Conservation (phyloP, 2,113 vertebrate species). For the Hymenochirus boettgeri region DNA sequence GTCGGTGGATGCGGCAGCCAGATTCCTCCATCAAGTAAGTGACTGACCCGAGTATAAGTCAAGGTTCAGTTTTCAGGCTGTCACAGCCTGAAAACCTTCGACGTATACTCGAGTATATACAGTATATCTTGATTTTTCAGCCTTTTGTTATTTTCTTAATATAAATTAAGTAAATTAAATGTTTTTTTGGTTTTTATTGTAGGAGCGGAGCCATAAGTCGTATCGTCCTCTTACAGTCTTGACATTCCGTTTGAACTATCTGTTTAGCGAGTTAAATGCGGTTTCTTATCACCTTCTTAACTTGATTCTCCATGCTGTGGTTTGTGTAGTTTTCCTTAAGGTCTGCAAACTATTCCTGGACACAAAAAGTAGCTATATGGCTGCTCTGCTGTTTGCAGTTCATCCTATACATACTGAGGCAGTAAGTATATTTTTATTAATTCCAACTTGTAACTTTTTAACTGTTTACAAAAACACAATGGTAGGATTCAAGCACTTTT, state of each 20-base stretch:
- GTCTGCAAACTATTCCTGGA: conserved; percentile 88
- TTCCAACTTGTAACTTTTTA: no score
- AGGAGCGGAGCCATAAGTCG: conserved; percentile 97
- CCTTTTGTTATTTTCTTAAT: no score
- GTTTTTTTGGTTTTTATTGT: conserved; percentile 30
- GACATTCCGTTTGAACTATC: conserved; percentile 93
- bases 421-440: conserved; percentile 67
- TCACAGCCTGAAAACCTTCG: no score
- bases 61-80: no score
- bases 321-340: conserved; percentile 87
- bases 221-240: conserved; percentile 92
- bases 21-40: no score
- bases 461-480: no score
- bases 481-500: no score
- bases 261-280: conserved; percentile 85
- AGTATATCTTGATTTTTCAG: no score
- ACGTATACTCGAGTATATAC: no score
- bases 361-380: conserved; percentile 73
- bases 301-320: conserved; percentile 75
- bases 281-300: conserved; percentile 93
- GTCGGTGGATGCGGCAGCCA: no score
- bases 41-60: no score
- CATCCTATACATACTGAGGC: conserved; percentile 96
- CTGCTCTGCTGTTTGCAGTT: conserved; percentile 87
- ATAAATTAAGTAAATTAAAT: no score